Base-by-base conservation (phyloP, 2,113 vertebrate genomes). In the Syngnathus scovelli region DNA sequence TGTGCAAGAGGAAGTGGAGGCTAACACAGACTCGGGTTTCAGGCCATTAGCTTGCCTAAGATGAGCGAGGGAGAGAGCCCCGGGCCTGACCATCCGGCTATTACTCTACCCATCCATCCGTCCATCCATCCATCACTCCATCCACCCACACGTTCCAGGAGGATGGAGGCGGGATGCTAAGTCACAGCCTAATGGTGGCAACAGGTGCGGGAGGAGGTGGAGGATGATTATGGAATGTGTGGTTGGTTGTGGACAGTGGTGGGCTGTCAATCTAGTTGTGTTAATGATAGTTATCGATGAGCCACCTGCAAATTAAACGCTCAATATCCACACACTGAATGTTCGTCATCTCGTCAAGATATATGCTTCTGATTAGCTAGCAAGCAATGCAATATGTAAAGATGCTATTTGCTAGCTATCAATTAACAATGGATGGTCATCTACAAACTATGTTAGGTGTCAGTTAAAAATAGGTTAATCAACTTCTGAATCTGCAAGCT, bases 31-130 rank as follows among this genome's bases (percentile, higher is more conserved):
- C 89, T 91, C 82, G 64, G 81, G 86, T 90, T 89, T 88, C 86
- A 89, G 81, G 70, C 84, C 87, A 90, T 91, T 90, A 90, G 77
- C 71, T 75, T 56, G 55, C 76, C 77, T 75, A 82, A 79, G 78
- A 76, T 71, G 83, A 79, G 73, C 69, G 36, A 67, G 64, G 72
- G 63, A 77, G 78, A 80, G 44, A 66, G 78, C 79, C 62, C 8
- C 43, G 76, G n/a, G n/a, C n/a, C n/a, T n/a, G n/a, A n/a, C n/a
- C n/a, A n/a, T n/a, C n/a, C n/a, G n/a, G n/a, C n/a, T n/a, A 77
- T 67, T 56, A 7, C 16, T 44, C 52, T 7, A 77, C 71, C 71
- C 70, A 62, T 68, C 64, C 51, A 51, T 76, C 78, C 66, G 59
- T 66, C 54, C 67, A 18, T 56, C 13, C 38, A 44, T 44, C 39